These are phyloP conservation scores for Hippotragus niger DNA, from an alignment of 2,113 vertebrate genomes.

Conservation along the genomic window DNA sequence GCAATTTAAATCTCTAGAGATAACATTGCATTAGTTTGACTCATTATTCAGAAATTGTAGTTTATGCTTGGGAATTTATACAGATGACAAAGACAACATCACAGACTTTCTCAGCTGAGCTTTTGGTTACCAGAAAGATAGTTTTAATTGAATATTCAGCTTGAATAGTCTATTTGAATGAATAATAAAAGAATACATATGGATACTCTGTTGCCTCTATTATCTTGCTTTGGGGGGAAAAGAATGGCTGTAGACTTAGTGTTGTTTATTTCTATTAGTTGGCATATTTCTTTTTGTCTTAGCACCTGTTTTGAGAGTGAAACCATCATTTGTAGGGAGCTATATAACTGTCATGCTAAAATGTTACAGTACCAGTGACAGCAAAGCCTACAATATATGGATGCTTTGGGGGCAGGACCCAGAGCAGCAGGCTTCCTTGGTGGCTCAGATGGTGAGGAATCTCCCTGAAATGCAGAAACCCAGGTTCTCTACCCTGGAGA, in stretches of 20 bases:
- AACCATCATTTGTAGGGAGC: neutral
- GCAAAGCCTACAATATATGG: conserved; percentile 26
- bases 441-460: neutral
- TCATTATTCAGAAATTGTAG: conserved; percentile 5
- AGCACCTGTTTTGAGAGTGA: neutral
- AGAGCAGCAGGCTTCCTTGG: neutral
- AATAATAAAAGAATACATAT: neutral
- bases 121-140: neutral
- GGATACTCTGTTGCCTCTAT: neutral
- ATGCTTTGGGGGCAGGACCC: neutral
- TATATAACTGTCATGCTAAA: neutral
- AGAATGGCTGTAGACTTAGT: neutral
- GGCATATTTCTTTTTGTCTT: conserved; percentile 1
- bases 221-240: neutral
- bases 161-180: neutral
- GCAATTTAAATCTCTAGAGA: neutral
- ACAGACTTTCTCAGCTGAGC: neutral
- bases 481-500: neutral
- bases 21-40: neutral
- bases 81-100: neutral
- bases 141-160: neutral
- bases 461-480: neutral
- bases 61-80: neutral
- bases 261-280: neutral
- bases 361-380: neutral